Base-by-base conservation (phyloP, 2,797 vertebrate species). In the Florisuga fusca region DNA sequence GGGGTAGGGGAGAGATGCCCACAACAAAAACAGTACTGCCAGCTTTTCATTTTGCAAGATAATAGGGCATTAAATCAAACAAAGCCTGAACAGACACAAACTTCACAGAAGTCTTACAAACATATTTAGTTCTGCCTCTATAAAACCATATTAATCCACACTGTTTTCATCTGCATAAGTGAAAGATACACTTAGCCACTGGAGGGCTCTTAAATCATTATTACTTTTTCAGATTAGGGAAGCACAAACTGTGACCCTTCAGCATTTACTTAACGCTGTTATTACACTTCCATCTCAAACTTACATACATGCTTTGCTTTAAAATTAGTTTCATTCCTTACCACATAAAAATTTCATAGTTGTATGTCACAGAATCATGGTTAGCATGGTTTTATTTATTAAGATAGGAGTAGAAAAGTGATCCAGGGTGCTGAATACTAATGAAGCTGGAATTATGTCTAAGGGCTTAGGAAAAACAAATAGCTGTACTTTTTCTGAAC, bases 161-260 rank as follows among this genome's bases (percentile, higher is more conserved):
- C 15, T 17, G 27, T 34, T 92, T 86, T 53, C 34, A 46, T 26
- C 26, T 80, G 36, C 8, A 1, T 25, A 94, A 79, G 15, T 54
- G 53, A 74, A 77, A 84, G 45, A 84, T 64, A 87, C 3, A 87
- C 51, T 55, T 64, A 85, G 74, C 74, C 68, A 87, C 85, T 89
- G 80, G 83, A 93, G 72, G 87, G 75, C 83, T 85, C 83, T 79
- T 90, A 95, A 75, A 93, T 64, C 61, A 89, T 41, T 41, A 41
- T 75, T 72, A 51, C 15, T 4, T 55, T 84, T 68, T 76, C 55
- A 89, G 59, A 77, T 31, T 9, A 38, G 38, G 58, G 29, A 86
- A 92, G 55, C 15, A 84, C 38, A 51, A 79, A 62, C 4, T 51
- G 33, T 38, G 43, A 82, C 10, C 15, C 36, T 81, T 77, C 46